Evolutionary conservation across 2,797 vertebrate genomes (phyloP).

Genomic region (Microcaecilia unicolor): DNA sequence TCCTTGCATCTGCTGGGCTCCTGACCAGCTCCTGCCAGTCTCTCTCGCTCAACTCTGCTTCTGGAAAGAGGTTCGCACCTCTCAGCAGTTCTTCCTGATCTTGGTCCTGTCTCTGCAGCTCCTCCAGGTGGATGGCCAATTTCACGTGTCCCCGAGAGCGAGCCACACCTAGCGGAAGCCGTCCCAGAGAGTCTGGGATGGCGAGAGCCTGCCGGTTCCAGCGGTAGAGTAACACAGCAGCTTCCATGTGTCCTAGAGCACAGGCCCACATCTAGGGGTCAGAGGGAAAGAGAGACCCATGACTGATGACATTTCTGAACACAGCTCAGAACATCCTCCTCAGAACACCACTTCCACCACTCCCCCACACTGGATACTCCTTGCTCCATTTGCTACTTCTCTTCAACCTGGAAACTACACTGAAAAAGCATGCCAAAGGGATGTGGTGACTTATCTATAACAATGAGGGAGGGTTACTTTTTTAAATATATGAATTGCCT

Average conservation of each 20-base stretch:
- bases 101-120: slow-evolving; percentile 56
- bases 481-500: too few species aligned
- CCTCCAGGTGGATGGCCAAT: slow-evolving; percentile 68
- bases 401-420: too few species aligned
- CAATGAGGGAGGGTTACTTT: too few species aligned
- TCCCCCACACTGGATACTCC: too few species aligned
- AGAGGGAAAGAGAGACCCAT: fast-evolving
- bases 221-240: slow-evolving; percentile 68
- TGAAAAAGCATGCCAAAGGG: too few species aligned
- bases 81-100: background rate
- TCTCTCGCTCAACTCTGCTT: background rate
- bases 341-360: too few species aligned
- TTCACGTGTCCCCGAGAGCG: slow-evolving; percentile 73
- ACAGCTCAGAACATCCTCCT: too few species aligned
- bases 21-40: background rate
- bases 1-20: slow-evolving; percentile 22
- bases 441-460: too few species aligned
- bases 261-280: slow-evolving; percentile 79
- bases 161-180: slow-evolving; percentile 78
- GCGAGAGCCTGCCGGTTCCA: slow-evolving; percentile 69
- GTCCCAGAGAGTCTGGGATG: slow-evolving; percentile 77
- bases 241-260: slow-evolving; percentile 74
- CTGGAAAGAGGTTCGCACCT: background rate
- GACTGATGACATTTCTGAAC: fast-evolving
- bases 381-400: too few species aligned